phyloP scores from a whole-genome alignment of 2,113 vertebrate species.

The Clarias gariepinus region DNA sequence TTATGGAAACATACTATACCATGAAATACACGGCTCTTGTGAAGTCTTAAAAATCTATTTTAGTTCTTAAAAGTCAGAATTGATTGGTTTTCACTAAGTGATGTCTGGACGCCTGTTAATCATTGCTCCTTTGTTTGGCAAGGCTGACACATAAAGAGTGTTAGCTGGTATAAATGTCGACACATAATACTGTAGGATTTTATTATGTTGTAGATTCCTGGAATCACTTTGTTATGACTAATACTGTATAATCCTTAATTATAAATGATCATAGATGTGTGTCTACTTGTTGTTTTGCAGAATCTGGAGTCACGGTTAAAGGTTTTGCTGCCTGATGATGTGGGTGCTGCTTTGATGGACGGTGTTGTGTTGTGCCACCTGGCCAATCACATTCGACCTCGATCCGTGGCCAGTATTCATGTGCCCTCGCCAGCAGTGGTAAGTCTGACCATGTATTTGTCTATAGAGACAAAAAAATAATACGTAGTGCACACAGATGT shows the following conservation, averaged over 20 bases:
- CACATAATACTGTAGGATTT: neutral
- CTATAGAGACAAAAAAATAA: neutral
- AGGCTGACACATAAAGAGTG: neutral
- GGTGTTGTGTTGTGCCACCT: constrained; percentile 97
- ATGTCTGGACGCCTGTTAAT: neutral
- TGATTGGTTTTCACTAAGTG: neutral
- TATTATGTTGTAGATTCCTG: neutral
- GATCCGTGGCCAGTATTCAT: constrained; percentile 96
- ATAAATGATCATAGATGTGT: neutral
- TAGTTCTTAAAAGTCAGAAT: neutral
- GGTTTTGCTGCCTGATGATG: constrained; percentile 94
- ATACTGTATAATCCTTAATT: neutral
- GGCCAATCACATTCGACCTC: constrained; percentile 96
- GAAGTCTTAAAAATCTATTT: neutral
- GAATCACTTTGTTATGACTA: neutral
- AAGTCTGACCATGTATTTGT: constrained; percentile 54
- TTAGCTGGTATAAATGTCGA: neutral
- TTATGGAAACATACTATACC: no score
- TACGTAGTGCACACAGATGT: neutral
- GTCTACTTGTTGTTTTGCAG: constrained; percentile 64
- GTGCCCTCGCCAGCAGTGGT: constrained; percentile 98
- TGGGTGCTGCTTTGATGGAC: constrained; percentile 95
- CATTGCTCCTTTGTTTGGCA: neutral
- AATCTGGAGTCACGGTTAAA: constrained; percentile 94
- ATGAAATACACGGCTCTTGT: neutral